Conservation (phyloP, 2,888 invertebrate species). For the Adineta ricciae region DNA sequence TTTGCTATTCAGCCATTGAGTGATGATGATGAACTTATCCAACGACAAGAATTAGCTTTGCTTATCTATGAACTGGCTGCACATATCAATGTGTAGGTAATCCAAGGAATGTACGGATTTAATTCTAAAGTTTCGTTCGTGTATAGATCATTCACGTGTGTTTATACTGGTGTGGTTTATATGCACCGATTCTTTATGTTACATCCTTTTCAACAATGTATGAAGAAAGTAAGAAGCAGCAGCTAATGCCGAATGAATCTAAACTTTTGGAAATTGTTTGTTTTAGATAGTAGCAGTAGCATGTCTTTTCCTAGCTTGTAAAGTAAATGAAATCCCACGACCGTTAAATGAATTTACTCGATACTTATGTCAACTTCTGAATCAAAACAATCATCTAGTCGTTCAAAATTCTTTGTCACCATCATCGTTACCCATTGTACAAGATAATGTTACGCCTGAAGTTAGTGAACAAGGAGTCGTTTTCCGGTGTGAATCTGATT, state of each 20-base stretch:
- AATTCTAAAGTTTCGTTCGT: background rate
- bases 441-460: background rate
- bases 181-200: conserved; percentile 99
- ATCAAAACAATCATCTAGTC: background rate
- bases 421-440: background rate
- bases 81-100: conserved; percentile 11
- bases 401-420: background rate
- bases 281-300: conserved; percentile 73
- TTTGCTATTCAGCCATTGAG: background rate
- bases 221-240: conserved; percentile 61
- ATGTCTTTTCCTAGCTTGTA: conserved; percentile 87
- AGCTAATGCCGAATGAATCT: background rate
- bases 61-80: conserved; percentile 29
- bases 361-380: conserved; percentile 51
- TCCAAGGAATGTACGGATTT: no score
- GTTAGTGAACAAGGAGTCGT: conserved; percentile 36
- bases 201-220: conserved; percentile 88
- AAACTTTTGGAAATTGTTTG: no score
- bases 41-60: conserved; percentile 29
- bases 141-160: conserved; percentile 56
- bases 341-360: conserved; percentile 93
- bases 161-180: conserved; percentile 95
- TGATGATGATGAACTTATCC: conserved; percentile 23
- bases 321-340: conserved; percentile 93
- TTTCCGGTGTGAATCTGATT: no score